Conservation (phyloP, 23 tunicate species). For the Halocynthia aurantium region DNA sequence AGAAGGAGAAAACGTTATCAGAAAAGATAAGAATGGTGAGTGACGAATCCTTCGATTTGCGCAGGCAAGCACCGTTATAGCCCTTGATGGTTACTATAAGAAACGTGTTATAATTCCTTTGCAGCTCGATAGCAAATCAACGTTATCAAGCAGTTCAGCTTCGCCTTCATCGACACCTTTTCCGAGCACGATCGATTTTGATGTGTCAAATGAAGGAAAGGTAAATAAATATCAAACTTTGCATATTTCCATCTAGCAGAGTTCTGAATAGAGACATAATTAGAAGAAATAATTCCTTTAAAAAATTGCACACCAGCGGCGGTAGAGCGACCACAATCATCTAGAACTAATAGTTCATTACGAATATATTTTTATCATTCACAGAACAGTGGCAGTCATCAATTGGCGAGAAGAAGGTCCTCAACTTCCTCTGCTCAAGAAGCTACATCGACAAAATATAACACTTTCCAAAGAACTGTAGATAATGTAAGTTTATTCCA, state of each 20-base stretch:
- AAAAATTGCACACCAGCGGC: too few species aligned
- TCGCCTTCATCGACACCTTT: neutral
- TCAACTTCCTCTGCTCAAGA: conserved; percentile 2
- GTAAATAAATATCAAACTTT: too few species aligned
- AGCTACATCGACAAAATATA: conserved; percentile 16
- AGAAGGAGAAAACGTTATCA: neutral
- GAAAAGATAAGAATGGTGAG: conserved; percentile 14
- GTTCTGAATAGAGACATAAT: too few species aligned
- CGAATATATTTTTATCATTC: neutral
- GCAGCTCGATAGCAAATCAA: conserved; percentile 7
- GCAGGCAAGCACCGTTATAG: neutral
- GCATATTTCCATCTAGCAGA: too few species aligned
- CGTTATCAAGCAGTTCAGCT: neutral
- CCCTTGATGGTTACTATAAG: neutral
- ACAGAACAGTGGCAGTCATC: neutral
- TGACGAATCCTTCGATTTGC: neutral
- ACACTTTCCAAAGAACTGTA: conserved; percentile 46
- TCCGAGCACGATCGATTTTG: neutral
- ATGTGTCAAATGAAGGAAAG: too few species aligned
- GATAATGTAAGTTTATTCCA: conserved; percentile 30
- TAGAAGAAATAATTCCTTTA: too few species aligned
- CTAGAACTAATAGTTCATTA: neutral
- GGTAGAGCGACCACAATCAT: too few species aligned
- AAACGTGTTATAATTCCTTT: neutral
- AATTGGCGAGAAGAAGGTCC: neutral